Evolutionary conservation across 2,797 vertebrate genomes (phyloP), one percentile per base, ranked within the genome.

Genomic region (Rhabdomys pumilio): DNA sequence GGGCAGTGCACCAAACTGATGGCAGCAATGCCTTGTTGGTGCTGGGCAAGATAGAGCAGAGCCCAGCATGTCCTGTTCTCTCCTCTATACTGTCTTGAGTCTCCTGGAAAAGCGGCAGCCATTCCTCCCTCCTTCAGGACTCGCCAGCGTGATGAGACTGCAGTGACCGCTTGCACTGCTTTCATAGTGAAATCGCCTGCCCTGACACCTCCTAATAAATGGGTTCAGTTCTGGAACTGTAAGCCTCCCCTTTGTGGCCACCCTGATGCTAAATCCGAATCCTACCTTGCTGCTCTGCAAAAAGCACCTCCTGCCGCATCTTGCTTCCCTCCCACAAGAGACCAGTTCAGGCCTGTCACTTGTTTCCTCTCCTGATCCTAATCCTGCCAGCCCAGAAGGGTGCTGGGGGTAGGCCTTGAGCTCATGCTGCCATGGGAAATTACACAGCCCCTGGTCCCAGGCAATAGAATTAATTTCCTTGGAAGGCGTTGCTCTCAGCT

Each of bases 381-480:
- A 76, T 88, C 94, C 89, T 34, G 4, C 89, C 87, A 96, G 83
- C 91, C 92, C 20, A 13, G 85, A 22, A 67, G 61, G 77, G 67
- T 61, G 59, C 19, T 87, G 53, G 77, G 94, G 80, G 44, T 86
- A 91, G 91, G 86, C 82, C 75, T 75, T 15, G 31, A 69, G 59
- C 86, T 96, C 41, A 1, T 44, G 89, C 75, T 2, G 19, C 95
- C 94, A 89, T 96, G 95, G 97, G 97, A 98, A 97, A 86, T 87
- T 57, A 75, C 73, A 67, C 65, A 41, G 29, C 59, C 24, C 22
- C n/a, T 15, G 69, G 59, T 84, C 41, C 53, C 83, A 93, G 96
- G 88, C 96, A 96, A 90, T 61, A 90, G 91, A 94, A 92, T 85
- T 53, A 67, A 93, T 53, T 94, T 93, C 47, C 34, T 95, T 73